Percentiles rank a stretch among this genome's conserved stretches.
Evolutionary conservation across 2,888 invertebrate genomes (phyloP).

Genomic region (Minunthozetes semirufus): DNA sequence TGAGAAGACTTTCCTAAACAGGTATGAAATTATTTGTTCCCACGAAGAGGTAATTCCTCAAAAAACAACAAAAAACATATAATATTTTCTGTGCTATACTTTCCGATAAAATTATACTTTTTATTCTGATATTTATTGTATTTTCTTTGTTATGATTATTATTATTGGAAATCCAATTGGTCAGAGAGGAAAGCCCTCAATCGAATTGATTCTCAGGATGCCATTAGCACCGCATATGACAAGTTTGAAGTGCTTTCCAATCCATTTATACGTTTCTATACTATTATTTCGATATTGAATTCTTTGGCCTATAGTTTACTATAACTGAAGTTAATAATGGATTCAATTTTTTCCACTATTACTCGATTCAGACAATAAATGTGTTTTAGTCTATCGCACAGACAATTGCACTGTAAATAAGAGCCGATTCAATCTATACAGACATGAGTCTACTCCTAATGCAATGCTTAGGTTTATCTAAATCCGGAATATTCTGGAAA

Average conservation of each 20-base stretch:
- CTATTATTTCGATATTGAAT: constrained; percentile 22
- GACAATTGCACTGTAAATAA: not conserved
- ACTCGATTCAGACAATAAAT: not conserved
- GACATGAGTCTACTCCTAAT: not conserved
- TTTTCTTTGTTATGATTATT: not conserved
- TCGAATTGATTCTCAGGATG: constrained; percentile 23
- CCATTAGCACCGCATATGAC: constrained; percentile 17
- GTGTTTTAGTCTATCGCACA: constrained; percentile 18
- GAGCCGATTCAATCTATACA: not conserved
- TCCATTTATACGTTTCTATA: not conserved
- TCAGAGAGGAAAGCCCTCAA: not conserved
- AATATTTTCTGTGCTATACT: not conserved
- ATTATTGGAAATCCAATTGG: constrained; percentile 15
- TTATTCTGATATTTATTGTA: not conserved
- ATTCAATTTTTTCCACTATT: not conserved
- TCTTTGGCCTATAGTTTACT: constrained; percentile 8
- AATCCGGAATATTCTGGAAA: not conserved
- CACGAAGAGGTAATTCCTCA: not conserved
- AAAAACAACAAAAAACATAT: not conserved
- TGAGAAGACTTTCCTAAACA: not conserved
- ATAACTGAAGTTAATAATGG: constrained; percentile 21
- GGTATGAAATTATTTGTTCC: not conserved
- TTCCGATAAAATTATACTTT: not conserved
- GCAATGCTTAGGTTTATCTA: not conserved
- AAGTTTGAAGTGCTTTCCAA: not conserved